Base-by-base conservation (phyloP, 2,888 invertebrate genomes). In the Harpalus rufipes region DNA sequence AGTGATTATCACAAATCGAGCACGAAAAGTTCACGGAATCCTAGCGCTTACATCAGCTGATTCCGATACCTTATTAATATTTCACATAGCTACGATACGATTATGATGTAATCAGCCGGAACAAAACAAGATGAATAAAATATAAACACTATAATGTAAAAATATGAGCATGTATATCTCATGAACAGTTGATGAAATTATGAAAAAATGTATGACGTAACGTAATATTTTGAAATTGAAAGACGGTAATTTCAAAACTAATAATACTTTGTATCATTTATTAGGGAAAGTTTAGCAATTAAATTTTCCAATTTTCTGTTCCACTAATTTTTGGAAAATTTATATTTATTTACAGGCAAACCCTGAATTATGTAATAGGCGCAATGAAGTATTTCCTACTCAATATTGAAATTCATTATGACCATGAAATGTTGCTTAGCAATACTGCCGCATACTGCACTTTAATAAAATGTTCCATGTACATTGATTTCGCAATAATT, bases 401-500 rank as follows among this genome's bases (percentile, higher is more conserved):
- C n/a, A 32, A 41, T 74, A 39, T 68, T 39, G 68, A 39, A 32
- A 32, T 32, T 32, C 32, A 63, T 63, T 58, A 6, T 58, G 78
- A 78, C 78, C 78, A 56, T 78, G 58, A 78, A 16, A 58, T 58
- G 6, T 12, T 78, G 78, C 78, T 58, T 78, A 58, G n/a, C 78
- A 78, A 51, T 56, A 76, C 16, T 63, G 0, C 14, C 7, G 18
- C 25, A 32, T 5, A 32, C 32, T 72, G 41, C 16, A 78, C 18
- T 78, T 25, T 74, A 16, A 74, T 18, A 18, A 41, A 74, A 68
- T 25, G 4, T 14, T 7, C 68, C 12, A 39, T 7, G 68, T 21
- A 25, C 21, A 68, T 14, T 7, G 16, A 44, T 68, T 68, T 39
- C 14, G 41, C 7, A 41, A 14, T 14, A 39, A 39, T 68, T 51